A percentile compares a stretch with the other conserved stretches of the same genome.
Evolutionary conservation across 2,797 vertebrate genomes (phyloP).

Genomic region (Sphenodon punctatus): DNA sequence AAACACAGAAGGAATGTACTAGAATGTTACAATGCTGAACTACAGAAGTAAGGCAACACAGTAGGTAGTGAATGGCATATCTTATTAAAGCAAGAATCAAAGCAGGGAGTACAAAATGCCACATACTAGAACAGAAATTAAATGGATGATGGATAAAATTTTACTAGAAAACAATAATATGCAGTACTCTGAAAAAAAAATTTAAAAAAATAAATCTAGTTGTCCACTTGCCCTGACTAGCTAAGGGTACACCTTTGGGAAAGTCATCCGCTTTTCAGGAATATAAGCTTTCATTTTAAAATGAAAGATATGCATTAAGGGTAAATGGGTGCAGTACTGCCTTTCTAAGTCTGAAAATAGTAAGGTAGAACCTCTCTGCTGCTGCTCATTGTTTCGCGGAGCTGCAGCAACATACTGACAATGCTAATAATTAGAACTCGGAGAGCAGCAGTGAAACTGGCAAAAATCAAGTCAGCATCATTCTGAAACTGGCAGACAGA

Average conservation of each 20-base stretch:
- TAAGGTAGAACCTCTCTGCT: background rate
- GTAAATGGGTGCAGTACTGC: background rate
- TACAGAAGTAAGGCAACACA: background rate
- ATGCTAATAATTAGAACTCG: background rate
- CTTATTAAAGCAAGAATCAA: background rate
- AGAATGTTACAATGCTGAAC: background rate
- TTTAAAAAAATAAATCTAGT: too few relatives aligned
- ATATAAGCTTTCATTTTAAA: too few relatives aligned
- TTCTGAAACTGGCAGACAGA: too few relatives aligned
- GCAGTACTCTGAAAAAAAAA: background rate
- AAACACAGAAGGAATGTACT: background rate
- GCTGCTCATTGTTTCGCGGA: background rate
- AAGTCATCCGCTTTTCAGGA: too few relatives aligned
- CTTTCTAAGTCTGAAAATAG: background rate
- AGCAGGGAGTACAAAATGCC: background rate
- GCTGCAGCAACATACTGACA: background rate
- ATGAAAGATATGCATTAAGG: background rate
- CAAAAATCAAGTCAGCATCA: background rate
- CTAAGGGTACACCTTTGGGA: too few relatives aligned
- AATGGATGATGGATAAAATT: background rate
- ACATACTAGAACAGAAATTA: background rate
- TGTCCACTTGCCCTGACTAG: background rate
- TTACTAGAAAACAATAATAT: background rate
- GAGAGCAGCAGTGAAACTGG: slow-evolving; percentile 3
- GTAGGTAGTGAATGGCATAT: background rate